Evolutionary conservation across 2,888 invertebrate species (phyloP).

Genomic region (Melanargia galathea): DNA sequence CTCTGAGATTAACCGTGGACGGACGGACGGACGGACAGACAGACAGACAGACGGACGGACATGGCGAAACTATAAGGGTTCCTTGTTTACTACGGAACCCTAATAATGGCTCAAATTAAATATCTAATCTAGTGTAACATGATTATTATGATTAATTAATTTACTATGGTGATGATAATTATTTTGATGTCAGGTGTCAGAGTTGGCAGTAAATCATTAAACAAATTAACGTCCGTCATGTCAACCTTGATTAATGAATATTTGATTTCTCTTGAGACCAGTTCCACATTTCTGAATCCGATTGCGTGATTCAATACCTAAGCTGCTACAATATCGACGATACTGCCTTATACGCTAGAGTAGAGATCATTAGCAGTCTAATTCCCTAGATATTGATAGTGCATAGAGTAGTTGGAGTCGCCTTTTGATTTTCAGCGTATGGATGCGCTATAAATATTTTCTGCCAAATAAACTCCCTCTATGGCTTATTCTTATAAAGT

Average conservation of each 20-base stretch:
- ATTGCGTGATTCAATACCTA: not conserved
- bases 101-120: too few species aligned
- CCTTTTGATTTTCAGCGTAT: not conserved
- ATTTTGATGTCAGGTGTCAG: constrained; percentile 1
- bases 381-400: not conserved
- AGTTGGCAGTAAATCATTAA: constrained; percentile 10
- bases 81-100: too few species aligned
- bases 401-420: not conserved
- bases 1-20: too few species aligned
- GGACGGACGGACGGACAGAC: too few species aligned
- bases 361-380: not conserved
- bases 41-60: too few species aligned
- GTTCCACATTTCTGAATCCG: constrained; percentile 9
- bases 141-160: constrained; percentile 8
- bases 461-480: too few species aligned
- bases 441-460: too few species aligned
- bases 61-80: too few species aligned
- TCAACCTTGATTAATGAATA: constrained; percentile 12
- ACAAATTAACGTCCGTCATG: constrained; percentile 17
- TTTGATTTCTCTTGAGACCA: constrained; percentile 15
- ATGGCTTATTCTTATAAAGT: too few species aligned
- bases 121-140: not conserved
- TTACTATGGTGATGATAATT: not conserved
- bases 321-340: not conserved
- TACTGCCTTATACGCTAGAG: not conserved